Percentiles rank a stretch among this genome's conserved stretches.
These are phyloP conservation scores for Drosophila affinis DNA, from an alignment of 2,888 invertebrate genomes.

Conservation along the genomic window DNA sequence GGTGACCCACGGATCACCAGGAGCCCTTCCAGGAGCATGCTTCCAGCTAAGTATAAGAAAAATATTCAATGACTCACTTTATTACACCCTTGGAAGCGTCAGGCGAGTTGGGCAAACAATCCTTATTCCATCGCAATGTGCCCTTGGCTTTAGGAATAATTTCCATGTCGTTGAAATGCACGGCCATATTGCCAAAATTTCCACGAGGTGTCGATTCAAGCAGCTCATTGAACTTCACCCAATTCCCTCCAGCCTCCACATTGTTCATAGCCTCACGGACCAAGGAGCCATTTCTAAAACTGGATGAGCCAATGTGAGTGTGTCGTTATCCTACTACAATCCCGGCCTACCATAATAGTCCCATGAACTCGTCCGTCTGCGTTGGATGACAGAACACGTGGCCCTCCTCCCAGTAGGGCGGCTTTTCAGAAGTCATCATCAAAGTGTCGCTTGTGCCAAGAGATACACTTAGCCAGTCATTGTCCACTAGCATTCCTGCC, in stretches of 20 bases:
- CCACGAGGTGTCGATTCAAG: conserved; percentile 93
- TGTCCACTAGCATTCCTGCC: conserved; percentile 91
- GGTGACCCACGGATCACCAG: too few species aligned
- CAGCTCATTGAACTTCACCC: conserved; percentile 93
- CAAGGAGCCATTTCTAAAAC: conserved; percentile 96
- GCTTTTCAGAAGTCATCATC: conserved; percentile 89
- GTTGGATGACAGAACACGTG: conserved; percentile 95
- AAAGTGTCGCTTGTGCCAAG: conserved; percentile 97
- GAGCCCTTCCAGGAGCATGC: too few species aligned
- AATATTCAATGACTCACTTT: conserved; percentile 66
- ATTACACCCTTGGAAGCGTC: conserved; percentile 77
- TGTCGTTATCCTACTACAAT: neutral
- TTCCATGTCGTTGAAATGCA: conserved; percentile 85
- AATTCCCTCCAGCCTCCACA: conserved; percentile 90
- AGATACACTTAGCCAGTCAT: conserved; percentile 94
- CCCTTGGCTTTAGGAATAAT: conserved; percentile 87
- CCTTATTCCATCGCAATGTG: conserved; percentile 88
- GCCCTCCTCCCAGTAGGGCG: conserved; percentile 89
- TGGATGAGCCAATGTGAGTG: conserved; percentile 59
- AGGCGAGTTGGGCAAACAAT: conserved; percentile 82
- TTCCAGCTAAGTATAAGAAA: neutral
- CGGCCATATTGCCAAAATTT: conserved; percentile 94
- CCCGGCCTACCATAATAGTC: conserved; percentile 89
- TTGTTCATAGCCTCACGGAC: conserved; percentile 92
- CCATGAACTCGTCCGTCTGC: conserved; percentile 91